phyloP scores from a whole-genome alignment of 2,113 vertebrate genomes.

The Channa maculata region DNA sequence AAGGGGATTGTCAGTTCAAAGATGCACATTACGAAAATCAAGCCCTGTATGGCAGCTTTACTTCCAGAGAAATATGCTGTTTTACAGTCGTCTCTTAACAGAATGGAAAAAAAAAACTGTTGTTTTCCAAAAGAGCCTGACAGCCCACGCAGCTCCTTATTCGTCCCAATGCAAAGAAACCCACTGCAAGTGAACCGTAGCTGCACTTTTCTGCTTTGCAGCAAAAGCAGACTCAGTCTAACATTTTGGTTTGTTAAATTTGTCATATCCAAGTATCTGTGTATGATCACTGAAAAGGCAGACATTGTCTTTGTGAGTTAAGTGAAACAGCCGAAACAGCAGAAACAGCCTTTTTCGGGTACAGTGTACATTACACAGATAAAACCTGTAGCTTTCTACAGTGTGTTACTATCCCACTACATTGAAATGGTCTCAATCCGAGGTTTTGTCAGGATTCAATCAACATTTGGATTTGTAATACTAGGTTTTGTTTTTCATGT shows the following conservation, averaged over 20 bases:
- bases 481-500: too few species aligned
- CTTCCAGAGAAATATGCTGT: conserved; percentile 9
- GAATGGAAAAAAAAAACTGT: not conserved
- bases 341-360: too few species aligned
- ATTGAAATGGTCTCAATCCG: too few species aligned
- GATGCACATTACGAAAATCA: conserved; percentile 14
- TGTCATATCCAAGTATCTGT: not conserved
- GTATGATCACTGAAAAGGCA: too few species aligned
- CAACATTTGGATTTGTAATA: too few species aligned
- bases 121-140: conserved; percentile 18
- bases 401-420: too few species aligned
- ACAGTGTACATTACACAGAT: too few species aligned
- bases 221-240: not conserved
- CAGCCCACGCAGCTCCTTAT: conserved; percentile 24
- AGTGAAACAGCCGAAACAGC: too few species aligned
- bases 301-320: too few species aligned
- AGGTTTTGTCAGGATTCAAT: too few species aligned
- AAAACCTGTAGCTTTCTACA: too few species aligned
- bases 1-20: conserved; percentile 41
- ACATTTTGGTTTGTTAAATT: not conserved
- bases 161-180: conserved; percentile 9
- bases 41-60: not conserved
- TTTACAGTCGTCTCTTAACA: conserved; percentile 8
- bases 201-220: not conserved
- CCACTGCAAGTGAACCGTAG: conserved; percentile 6